Evolutionary conservation across 2,113 vertebrate genomes (phyloP), one percentile per base, ranked within the genome.

Genomic region (Cromileptes altivelis): DNA sequence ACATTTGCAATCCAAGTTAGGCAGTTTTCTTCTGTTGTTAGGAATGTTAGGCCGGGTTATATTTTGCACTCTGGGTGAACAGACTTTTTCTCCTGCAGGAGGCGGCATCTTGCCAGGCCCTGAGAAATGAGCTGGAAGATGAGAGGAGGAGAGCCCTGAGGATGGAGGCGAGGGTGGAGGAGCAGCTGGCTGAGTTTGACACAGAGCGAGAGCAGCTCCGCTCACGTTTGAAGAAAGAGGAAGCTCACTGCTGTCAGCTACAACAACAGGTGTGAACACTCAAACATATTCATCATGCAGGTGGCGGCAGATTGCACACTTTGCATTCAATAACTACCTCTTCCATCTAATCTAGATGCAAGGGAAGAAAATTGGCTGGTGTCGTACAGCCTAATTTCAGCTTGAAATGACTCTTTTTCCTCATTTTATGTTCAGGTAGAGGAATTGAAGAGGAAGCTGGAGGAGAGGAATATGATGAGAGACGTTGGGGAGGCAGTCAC

Each of bases 111-210:
- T 89, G 82, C 80, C 93, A 93, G 78, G 75, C 93, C n/a, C 93
- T 98, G 89, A 96, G 94, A 79, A 95, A 93, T 2, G 97, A 98
- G 87, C 88, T 99, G 92, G 96, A 96, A 0, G 96, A 96, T 1
- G 97, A 99, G 93, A 95, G 93, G 89, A 96, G 93, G 93, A 86
- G 95, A 27, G 93, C 96, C 17, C 86, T 98, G 78, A 97, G 97
- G 88, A 98, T 97, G 72, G 98, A 99, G 92, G 98, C 98, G 21
- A 96, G 96, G 76, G 97, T 98, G 75, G 98, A 99, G 91, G 98
- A 98, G 93, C 96, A 98, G 90, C 86, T 99, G 85, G 98, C 97
- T 0, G 98, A 99, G 94, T 98, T 99, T 15, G 98, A 99, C 93
- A 99, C 97, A 0, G 97, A 99, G 87, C 93, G 97, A 27, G 98